phyloP scores from a whole-genome alignment of 37 sponge, comb jelly and placozoan genomes.

The Mnemiopsis leidyi region DNA sequence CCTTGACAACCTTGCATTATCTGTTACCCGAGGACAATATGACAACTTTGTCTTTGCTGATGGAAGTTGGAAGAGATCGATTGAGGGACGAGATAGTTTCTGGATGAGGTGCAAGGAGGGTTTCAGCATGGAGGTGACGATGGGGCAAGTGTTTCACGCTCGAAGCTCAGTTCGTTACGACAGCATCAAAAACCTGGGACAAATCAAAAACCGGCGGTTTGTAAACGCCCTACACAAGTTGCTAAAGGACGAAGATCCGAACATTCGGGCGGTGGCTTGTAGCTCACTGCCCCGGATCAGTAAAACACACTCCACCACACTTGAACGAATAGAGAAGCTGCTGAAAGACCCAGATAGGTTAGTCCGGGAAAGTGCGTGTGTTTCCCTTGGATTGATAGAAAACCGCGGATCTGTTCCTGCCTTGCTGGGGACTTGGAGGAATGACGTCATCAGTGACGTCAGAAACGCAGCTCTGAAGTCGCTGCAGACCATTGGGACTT shows the following conservation, averaged over 20 bases:
- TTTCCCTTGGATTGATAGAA: constrained; percentile 83
- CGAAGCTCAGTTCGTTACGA: constrained; percentile 85
- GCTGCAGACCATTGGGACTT: constrained; percentile 81
- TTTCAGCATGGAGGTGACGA: constrained; percentile 68
- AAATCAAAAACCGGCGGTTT: constrained; percentile 85
- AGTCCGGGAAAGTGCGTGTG: constrained; percentile 90
- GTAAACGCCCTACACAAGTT: constrained; percentile 78
- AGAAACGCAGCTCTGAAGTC: constrained; percentile 89
- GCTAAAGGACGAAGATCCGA: constrained; percentile 82
- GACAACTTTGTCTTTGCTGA: constrained; percentile 26
- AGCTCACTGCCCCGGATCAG: constrained; percentile 86
- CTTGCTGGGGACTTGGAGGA: constrained; percentile 84
- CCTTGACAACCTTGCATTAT: neutral
- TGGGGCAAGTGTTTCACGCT: constrained; percentile 93
- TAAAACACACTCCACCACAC: neutral
- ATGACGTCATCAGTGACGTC: constrained; percentile 94
- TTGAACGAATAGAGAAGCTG: constrained; percentile 71
- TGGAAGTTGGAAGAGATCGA: neutral
- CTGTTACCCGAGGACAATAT: neutral
- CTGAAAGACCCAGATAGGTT: constrained; percentile 87
- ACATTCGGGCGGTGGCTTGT: constrained; percentile 94
- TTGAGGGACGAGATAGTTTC: neutral
- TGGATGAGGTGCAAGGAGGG: constrained; percentile 62
- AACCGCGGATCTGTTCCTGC: constrained; percentile 75
- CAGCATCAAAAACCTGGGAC: constrained; percentile 85